These are phyloP conservation scores for Carcharodon carcharias DNA, from an alignment of 2,797 vertebrate genomes.

Conservation along the genomic window DNA sequence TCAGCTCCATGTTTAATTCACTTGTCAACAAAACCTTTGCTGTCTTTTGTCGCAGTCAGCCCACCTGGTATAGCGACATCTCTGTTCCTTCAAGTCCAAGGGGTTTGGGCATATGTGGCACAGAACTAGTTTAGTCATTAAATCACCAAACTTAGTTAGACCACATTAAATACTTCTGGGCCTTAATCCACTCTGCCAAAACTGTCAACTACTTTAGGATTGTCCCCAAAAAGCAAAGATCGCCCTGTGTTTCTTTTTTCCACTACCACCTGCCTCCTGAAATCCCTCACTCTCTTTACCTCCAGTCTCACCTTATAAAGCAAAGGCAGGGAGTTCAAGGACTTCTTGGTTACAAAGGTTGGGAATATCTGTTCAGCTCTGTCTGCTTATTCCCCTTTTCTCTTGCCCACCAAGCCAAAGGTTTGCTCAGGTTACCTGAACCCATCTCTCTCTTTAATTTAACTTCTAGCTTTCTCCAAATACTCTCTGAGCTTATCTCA, in stretches of 20 bases:
- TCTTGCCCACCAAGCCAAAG: neutral
- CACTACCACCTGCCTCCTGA: neutral
- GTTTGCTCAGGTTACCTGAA: neutral
- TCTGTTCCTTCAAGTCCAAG: neutral
- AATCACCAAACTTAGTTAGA: neutral
- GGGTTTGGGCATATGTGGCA: neutral
- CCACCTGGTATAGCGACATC: neutral
- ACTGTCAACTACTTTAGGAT: neutral
- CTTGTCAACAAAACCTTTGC: neutral
- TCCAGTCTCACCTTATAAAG: neutral
- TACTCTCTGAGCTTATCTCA: neutral
- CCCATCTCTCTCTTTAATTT: neutral
- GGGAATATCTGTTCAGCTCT: neutral
- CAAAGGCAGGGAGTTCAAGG: neutral
- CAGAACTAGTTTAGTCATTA: neutral
- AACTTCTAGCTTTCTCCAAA: neutral
- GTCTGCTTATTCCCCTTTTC: neutral
- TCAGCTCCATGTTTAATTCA: too few relatives aligned
- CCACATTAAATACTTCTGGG: neutral
- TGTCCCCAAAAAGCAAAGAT: neutral
- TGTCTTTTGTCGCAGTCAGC: neutral
- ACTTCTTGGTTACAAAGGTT: neutral
- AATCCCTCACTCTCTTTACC: neutral
- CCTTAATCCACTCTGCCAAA: neutral
- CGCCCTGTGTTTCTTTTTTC: neutral